Evolutionary conservation across 2,113 vertebrate genomes (phyloP), one percentile per base, ranked within the genome.

Genomic region (Corydoras maculifer): DNA sequence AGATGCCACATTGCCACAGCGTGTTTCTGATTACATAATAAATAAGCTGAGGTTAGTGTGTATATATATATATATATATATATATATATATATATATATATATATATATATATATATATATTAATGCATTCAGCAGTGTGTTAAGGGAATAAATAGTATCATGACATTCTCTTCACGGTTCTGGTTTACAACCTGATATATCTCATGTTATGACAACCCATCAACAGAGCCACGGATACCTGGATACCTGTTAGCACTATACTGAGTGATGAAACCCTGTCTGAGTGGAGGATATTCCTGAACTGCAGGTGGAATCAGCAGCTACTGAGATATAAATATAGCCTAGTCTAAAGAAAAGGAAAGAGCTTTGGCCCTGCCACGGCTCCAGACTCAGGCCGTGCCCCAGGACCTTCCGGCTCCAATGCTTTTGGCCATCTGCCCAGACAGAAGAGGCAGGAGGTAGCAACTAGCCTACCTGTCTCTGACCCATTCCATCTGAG

Each of bases 291-390:
- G 75, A 81, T 75, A 68, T 75, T 75, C 81, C 80, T 81, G 75
- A 70, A 76, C 72, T 48, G 61, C 65, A 62, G 74, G 74, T 73
- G 69, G 65, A 75, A 53, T 8, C 65, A 66, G 65, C 43, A 65
- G 69, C 53, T 62, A 69, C 63, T 70, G 57, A 72, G 72, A 78
- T 74, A 76, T 78, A 81, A 81, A 82, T 80, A 78, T 75, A 82
- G 78, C 74, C 62, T 67, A 66, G 57, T 62, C 73, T 64, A 62
- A 71, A 69, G 72, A 69, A 70, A 67, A 76, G 74, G 79, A 80
- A 72, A 80, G 68, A 84, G 68, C 66, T 69, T 53, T 72, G 73
- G 25, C 64, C 75, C 71, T 77, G 79, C 78, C 77, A 81, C 53
- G 74, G 83, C 76, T 75, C 75, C 68, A 66, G 69, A 58, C 35